phyloP scores from a whole-genome alignment of 2,888 invertebrate genomes.

The Hedya salicella region DNA sequence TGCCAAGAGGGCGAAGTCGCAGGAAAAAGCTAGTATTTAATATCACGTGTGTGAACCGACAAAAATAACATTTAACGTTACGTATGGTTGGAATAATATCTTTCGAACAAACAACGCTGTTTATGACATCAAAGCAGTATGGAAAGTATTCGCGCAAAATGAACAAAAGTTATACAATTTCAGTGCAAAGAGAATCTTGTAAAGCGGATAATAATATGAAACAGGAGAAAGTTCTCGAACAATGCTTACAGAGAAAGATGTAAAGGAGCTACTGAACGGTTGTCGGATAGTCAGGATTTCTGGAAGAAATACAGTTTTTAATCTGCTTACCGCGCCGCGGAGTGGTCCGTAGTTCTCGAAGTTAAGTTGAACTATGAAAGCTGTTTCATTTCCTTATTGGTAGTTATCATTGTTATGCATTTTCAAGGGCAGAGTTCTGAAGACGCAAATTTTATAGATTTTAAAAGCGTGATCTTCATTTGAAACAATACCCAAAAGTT shows the following conservation, averaged over 20 bases:
- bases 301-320: slow-evolving; percentile 10
- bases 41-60: no score
- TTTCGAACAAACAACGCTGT: slow-evolving; percentile 9
- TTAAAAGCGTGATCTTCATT: no score
- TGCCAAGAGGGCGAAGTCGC: neutral
- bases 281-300: neutral
- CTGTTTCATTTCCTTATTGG: no score
- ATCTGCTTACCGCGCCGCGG: slow-evolving; percentile 6
- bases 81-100: neutral
- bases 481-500: no score
- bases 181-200: slow-evolving; percentile 29
- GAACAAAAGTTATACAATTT: slow-evolving; percentile 37
- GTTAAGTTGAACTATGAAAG: no score
- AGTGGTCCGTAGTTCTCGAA: neutral
- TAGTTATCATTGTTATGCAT: no score
- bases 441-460: no score
- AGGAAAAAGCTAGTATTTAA: neutral
- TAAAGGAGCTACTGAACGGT: slow-evolving; percentile 11
- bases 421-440: no score
- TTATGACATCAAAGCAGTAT: slow-evolving; percentile 29
- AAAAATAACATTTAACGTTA: neutral
- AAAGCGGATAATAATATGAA: slow-evolving; percentile 39
- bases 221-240: slow-evolving; percentile 40
- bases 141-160: slow-evolving; percentile 26
- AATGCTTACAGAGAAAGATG: slow-evolving; percentile 40